Conservation (phyloP, 2,888 invertebrate genomes). For the Hirtodrosophila cameraria region DNA sequence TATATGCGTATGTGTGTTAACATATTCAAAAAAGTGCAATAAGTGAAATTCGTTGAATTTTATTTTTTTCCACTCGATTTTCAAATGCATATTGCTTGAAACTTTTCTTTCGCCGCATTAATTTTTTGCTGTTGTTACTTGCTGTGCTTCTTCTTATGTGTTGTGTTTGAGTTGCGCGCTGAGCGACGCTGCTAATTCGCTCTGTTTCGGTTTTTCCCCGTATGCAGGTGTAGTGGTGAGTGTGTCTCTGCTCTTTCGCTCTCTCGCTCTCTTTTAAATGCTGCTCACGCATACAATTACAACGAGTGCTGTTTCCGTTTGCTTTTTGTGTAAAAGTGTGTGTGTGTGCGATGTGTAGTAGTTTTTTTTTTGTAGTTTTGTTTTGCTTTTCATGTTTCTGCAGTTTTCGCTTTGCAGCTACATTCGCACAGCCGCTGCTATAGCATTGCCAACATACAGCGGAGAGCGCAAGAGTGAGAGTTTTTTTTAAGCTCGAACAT, state of each 20-base stretch:
- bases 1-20: background rate
- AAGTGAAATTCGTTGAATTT: background rate
- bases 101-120: conserved; percentile 36
- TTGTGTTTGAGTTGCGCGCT: conserved; percentile 32
- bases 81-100: conserved; percentile 15
- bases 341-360: conserved; percentile 43
- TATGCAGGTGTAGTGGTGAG: conserved; percentile 68
- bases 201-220: conserved; percentile 28
- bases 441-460: conserved; percentile 60
- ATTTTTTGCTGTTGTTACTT: conserved; percentile 5
- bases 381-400: conserved; percentile 71
- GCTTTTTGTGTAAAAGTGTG: conserved; percentile 19
- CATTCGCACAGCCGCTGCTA: conserved; percentile 39
- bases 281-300: conserved; percentile 33
- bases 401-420: conserved; percentile 41
- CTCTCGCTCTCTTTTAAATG: conserved; percentile 13
- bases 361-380: conserved; percentile 70
- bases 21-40: conserved; percentile 1
- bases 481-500: conserved; percentile 5
- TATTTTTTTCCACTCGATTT: conserved; percentile 1
- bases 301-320: conserved; percentile 46
- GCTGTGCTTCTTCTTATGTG: no score
- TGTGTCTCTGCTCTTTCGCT: conserved; percentile 10
- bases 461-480: conserved; percentile 24
- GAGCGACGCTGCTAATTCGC: conserved; percentile 52